A percentile compares a stretch with the other conserved stretches of the same genome.
Conservation (phyloP, 2,113 vertebrate species). For the Neolamprologus falcicula region DNA sequence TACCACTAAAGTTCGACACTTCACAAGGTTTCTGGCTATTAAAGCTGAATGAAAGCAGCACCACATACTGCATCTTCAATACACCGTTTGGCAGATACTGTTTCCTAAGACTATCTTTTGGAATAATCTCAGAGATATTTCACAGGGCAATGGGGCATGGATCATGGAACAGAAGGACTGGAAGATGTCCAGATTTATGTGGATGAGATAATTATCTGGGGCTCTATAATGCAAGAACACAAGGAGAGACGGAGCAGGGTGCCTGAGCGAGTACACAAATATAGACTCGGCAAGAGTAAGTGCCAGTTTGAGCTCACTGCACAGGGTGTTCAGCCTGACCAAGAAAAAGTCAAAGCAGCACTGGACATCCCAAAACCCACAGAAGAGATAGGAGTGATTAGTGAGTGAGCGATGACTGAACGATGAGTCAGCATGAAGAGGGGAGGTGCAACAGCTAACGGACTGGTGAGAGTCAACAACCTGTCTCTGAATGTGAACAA, state of each 20-base stretch:
- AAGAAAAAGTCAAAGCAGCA: not conserved
- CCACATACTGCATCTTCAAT: not conserved
- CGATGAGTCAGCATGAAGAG: not conserved
- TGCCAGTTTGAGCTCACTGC: not conserved
- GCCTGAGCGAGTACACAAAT: not conserved
- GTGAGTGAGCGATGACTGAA: not conserved
- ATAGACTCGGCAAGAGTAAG: not conserved
- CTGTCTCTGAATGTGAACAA: not conserved
- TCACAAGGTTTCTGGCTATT: not conserved
- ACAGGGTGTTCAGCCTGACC: not conserved
- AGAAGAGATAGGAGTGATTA: not conserved
- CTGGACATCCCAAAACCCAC: not conserved
- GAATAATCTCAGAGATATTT: not conserved
- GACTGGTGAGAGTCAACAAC: not conserved
- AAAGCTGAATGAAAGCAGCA: not conserved
- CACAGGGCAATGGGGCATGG: not conserved
- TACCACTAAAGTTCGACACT: accelerated
- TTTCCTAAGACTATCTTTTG: not conserved
- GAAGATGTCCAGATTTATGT: not conserved
- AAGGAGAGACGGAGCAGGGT: not conserved
- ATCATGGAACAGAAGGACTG: not conserved
- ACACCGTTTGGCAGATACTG: not conserved
- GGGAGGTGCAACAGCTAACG: not conserved
- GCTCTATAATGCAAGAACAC: not conserved
- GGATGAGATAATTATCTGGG: not conserved